A percentile compares a stretch with the other conserved stretches of the same genome.
Conservation (phyloP, 2,113 vertebrate species). For the Canis aureus region DNA sequence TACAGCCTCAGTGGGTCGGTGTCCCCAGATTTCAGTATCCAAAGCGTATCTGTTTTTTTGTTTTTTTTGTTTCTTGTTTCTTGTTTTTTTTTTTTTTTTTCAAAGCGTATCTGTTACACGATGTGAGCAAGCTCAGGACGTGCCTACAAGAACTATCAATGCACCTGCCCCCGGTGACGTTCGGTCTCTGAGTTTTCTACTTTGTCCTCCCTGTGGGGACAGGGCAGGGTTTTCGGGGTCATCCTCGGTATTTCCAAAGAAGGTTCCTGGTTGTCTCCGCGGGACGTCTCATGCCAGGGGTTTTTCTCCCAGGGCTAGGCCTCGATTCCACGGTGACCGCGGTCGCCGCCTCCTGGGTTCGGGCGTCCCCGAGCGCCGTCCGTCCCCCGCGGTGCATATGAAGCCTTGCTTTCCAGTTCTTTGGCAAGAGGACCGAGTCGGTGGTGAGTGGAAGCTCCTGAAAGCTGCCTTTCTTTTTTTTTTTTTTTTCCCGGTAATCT, state of each 20-base stretch:
- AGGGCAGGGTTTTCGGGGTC: background rate
- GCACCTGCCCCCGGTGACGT: background rate
- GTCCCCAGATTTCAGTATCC: constrained; percentile 29
- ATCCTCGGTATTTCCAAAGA: background rate
- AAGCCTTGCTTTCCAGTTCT: background rate
- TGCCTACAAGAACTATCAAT: background rate
- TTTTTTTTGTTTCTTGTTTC: no score
- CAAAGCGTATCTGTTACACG: constrained; percentile 40
- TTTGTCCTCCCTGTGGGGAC: background rate
- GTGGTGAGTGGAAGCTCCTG: background rate
- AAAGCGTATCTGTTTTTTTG: constrained; percentile 16
- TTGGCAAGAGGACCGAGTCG: background rate
- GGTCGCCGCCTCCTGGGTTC: background rate
- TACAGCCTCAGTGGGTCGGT: background rate
- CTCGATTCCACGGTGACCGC: background rate
- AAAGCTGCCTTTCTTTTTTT: background rate
- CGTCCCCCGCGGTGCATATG: background rate
- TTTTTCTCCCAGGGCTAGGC: background rate
- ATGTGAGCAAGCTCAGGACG: constrained; percentile 16
- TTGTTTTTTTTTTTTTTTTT: no score
- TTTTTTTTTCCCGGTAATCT: constrained; percentile 46
- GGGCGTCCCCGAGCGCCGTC: background rate
- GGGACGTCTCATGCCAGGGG: background rate
- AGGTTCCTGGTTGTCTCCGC: constrained; percentile 17
- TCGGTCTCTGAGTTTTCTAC: background rate